These are phyloP conservation scores for Synchiropus splendidus DNA, from an alignment of 2,113 vertebrate genomes.

Conservation along the genomic window DNA sequence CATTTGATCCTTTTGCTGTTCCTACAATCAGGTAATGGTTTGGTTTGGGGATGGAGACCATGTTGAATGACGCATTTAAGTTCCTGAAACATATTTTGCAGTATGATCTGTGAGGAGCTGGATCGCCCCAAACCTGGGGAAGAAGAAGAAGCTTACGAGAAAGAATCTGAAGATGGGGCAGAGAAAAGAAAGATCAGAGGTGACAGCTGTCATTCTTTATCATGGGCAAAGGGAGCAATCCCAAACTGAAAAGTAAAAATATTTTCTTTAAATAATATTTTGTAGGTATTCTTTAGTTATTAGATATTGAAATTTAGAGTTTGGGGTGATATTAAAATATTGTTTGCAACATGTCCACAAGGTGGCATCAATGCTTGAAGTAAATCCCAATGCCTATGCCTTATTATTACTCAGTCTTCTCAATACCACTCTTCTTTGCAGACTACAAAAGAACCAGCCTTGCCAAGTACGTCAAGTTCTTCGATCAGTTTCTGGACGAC, in stretches of 20 bases:
- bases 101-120: conserved; percentile 80
- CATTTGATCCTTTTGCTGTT: conserved; percentile 85
- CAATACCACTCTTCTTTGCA: conserved; percentile 34
- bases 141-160: conserved; percentile 56
- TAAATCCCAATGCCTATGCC: too few species aligned
- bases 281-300: too few species aligned
- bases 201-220: conserved; percentile 28
- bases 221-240: too few species aligned
- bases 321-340: too few species aligned
- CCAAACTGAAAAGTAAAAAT: too few species aligned
- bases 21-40: conserved; percentile 82
- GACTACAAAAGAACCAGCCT: conserved; percentile 89
- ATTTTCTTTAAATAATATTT: too few species aligned
- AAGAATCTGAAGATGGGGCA: conserved; percentile 51
- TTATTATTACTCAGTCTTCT: background rate
- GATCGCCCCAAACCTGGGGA: conserved; percentile 55
- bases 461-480: conserved; percentile 76
- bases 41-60: too few species aligned
- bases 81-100: conserved; percentile 24
- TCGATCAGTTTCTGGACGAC: conserved; percentile 83
- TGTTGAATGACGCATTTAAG: background rate
- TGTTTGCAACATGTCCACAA: too few species aligned
- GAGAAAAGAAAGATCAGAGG: conserved; percentile 71
- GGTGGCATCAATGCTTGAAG: too few species aligned
- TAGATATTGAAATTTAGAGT: too few species aligned